Evolutionary conservation across 2,888 invertebrate genomes (phyloP).

Genomic region (Liodrosophila aerea): DNA sequence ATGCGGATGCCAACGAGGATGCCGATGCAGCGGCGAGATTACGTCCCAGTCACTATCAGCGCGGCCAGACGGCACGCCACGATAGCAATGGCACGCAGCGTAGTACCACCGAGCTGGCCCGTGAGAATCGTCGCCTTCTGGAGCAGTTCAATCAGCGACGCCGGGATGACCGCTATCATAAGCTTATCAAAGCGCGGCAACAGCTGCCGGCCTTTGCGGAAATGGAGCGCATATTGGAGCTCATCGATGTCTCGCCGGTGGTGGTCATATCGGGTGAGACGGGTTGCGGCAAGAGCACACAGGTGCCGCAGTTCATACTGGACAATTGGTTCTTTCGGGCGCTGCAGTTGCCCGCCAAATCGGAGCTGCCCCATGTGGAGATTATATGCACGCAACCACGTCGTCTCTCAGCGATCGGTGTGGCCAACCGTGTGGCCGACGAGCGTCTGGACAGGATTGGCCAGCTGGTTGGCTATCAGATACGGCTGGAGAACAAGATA

Average conservation of each 20-base stretch:
- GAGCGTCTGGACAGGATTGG: constrained; percentile 89
- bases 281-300: constrained; percentile 92
- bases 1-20: constrained; percentile 46
- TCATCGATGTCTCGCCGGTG: constrained; percentile 84
- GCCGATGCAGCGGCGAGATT: constrained; percentile 52
- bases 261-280: constrained; percentile 91
- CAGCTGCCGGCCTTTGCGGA: constrained; percentile 89
- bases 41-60: constrained; percentile 86
- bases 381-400: constrained; percentile 97
- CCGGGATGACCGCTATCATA: constrained; percentile 85
- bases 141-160: constrained; percentile 86
- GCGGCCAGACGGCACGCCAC: constrained; percentile 84
- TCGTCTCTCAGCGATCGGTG: constrained; percentile 94
- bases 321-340: constrained; percentile 89
- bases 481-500: constrained; percentile 90
- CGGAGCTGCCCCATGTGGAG: constrained; percentile 87
- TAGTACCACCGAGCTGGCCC: constrained; percentile 84
- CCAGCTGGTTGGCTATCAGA: constrained; percentile 86
- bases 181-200: constrained; percentile 86
- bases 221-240: constrained; percentile 87
- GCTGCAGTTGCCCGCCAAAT: constrained; percentile 69
- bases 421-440: constrained; percentile 94
- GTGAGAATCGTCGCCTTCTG: constrained; percentile 86
- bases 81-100: constrained; percentile 83
- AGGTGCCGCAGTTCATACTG: constrained; percentile 96